These are phyloP conservation scores for Siderastrea radians DNA, from an alignment of 92 coral and sea anemone species.

Conservation along the genomic window DNA sequence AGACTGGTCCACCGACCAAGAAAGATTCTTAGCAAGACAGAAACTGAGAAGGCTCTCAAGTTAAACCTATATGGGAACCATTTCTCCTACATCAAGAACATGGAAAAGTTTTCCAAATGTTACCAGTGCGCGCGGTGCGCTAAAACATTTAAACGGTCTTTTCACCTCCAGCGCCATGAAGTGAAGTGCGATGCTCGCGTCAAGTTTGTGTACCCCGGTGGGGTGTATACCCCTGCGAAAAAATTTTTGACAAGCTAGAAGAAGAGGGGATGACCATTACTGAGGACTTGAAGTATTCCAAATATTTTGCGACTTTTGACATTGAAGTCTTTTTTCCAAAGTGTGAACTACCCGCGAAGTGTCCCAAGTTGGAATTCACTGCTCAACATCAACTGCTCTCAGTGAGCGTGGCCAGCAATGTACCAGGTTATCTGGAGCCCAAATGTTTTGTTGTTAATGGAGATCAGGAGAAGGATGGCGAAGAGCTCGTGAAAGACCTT, in stretches of 20 bases:
- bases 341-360: background rate
- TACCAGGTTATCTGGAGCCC: conserved; percentile 34
- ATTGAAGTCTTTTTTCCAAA: conserved; percentile 14
- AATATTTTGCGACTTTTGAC: conserved; percentile 28
- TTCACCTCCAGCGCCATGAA: conserved; percentile 15
- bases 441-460: conserved; percentile 12
- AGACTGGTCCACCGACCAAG: too few species aligned
- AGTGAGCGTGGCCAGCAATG: conserved; percentile 27
- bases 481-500: too few species aligned
- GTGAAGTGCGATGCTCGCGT: conserved; percentile 16
- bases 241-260: conserved; percentile 3
- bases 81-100: background rate
- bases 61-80: too few species aligned
- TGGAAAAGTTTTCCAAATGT: conserved; percentile 12
- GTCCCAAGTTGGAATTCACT: conserved; percentile 16
- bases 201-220: conserved; percentile 24
- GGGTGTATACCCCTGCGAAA: background rate
- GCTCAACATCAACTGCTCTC: conserved; percentile 11
- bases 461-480: too few species aligned
- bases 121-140: conserved; percentile 36
- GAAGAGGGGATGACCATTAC: conserved; percentile 10
- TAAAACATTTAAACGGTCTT: conserved; percentile 1
- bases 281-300: background rate
- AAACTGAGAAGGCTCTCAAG: background rate
- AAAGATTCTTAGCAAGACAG: too few species aligned